Evolutionary conservation across 2,888 invertebrate genomes (phyloP).

Genomic region (Oxycera nigricornis): DNA sequence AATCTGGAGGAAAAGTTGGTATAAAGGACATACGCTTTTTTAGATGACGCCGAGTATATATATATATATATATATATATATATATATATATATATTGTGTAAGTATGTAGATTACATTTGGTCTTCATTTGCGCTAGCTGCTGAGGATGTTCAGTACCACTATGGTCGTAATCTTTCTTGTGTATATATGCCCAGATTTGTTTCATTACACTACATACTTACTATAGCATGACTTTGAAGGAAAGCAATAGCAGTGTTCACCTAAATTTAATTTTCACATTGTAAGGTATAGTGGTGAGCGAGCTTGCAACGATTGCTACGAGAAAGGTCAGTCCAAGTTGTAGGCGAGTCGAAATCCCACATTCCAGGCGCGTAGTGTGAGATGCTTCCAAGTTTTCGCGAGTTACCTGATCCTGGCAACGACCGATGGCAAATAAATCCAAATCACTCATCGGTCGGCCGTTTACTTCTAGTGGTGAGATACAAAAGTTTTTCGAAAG

Average conservation of each 20-base stretch:
- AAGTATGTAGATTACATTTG: not conserved
- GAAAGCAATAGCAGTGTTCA: conserved; percentile 14
- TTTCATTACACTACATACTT: no score
- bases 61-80: no score
- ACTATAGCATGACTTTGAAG: not conserved
- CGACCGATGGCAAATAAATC: conserved; percentile 71
- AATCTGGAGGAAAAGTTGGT: not conserved
- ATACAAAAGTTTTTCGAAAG: conserved; percentile 82
- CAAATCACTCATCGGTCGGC: conserved; percentile 74
- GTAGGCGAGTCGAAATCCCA: not conserved
- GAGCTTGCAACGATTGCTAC: not conserved
- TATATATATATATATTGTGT: no score
- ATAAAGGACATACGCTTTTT: not conserved
- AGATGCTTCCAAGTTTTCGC: conserved; percentile 70
- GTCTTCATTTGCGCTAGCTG: not conserved
- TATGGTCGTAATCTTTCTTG: no score
- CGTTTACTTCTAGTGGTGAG: conserved; percentile 83
- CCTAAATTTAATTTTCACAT: conserved; percentile 18
- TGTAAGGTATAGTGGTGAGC: not conserved
- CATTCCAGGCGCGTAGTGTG: conserved; percentile 16
- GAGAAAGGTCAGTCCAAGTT: not conserved
- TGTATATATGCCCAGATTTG: no score
- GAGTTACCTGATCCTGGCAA: conserved; percentile 73
- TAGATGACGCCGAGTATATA: no score
- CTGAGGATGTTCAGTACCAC: not conserved